A percentile compares a stretch with the other conserved stretches of the same genome.
Evolutionary conservation across 2,113 vertebrate genomes (phyloP).

Genomic region (Eubucco bourcierii): DNA sequence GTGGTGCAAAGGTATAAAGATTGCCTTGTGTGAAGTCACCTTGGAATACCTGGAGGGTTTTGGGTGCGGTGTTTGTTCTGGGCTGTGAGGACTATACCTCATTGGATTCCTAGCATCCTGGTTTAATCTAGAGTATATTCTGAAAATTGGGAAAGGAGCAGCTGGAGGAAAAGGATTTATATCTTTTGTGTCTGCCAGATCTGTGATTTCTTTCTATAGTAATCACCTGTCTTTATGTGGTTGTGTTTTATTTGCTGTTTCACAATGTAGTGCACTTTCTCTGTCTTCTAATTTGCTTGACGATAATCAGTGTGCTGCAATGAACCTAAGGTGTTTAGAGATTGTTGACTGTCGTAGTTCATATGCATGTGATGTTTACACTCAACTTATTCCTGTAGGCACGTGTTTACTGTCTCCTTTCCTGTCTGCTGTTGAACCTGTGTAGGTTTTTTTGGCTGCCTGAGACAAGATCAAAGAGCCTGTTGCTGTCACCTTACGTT

Average conservation of each 20-base stretch:
- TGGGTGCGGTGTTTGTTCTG: neutral
- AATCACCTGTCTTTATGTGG: neutral
- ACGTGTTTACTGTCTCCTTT: neutral
- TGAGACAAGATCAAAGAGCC: neutral
- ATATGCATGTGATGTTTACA: neutral
- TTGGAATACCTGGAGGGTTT: neutral
- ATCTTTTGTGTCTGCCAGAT: neutral
- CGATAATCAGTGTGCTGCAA: neutral
- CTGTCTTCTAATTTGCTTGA: neutral
- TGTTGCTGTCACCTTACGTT: neutral
- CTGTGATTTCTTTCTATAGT: neutral
- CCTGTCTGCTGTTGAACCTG: neutral
- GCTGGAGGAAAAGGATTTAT: neutral
- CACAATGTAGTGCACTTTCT: neutral
- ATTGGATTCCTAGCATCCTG: rapidly evolving
- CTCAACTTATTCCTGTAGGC: neutral
- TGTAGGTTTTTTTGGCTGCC: neutral
- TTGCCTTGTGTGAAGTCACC: neutral
- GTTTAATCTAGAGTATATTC: neutral
- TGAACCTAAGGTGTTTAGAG: neutral
- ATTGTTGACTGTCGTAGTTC: neutral
- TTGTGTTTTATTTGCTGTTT: neutral
- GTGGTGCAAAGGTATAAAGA: neutral
- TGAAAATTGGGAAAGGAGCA: neutral
- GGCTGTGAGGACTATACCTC: neutral